Conservation (phyloP, 2,113 vertebrate species). For the Ophiodon elongatus region DNA sequence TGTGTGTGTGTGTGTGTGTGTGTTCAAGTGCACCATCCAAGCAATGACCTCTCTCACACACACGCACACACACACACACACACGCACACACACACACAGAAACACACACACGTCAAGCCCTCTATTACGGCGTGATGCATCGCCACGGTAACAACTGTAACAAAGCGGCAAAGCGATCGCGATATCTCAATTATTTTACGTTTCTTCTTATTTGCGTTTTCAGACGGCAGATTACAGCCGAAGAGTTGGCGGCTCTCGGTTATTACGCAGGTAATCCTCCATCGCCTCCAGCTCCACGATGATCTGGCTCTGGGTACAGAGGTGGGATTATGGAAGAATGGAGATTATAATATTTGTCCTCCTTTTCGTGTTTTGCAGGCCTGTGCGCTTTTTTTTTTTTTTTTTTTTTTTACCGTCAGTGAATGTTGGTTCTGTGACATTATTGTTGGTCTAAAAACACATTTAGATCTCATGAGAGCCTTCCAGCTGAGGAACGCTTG, state of each 20-base stretch:
- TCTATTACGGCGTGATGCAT: conserved; percentile 43
- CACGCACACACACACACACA: conserved; percentile 20
- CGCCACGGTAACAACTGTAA: conserved; percentile 24
- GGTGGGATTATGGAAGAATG: neutral
- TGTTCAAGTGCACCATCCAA: conserved; percentile 36
- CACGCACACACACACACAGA: conserved; percentile 17
- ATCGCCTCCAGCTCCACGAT: neutral
- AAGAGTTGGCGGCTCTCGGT: conserved; percentile 1
- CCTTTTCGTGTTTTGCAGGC: neutral
- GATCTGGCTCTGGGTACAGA: neutral
- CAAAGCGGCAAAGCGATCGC: conserved; percentile 32
- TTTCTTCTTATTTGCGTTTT: conserved; percentile 16
- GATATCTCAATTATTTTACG: conserved; percentile 37
- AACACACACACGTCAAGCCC: conserved; percentile 27
- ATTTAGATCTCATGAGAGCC: neutral
- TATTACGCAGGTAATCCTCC: conserved; percentile 12
- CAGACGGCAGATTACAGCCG: neutral
- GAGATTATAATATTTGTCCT: neutral
- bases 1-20: conserved; percentile 10
- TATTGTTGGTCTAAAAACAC: neutral
- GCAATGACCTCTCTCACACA: conserved; percentile 30
- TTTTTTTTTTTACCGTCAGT: neutral
- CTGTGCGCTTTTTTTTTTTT: neutral
- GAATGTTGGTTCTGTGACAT: neutral
- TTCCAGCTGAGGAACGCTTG: neutral